Percentiles rank a stretch among this genome's conserved stretches.
These are phyloP conservation scores for Brachionus rubens DNA, from an alignment of 1,140 invertebrate genomes.

Conservation along the genomic window DNA sequence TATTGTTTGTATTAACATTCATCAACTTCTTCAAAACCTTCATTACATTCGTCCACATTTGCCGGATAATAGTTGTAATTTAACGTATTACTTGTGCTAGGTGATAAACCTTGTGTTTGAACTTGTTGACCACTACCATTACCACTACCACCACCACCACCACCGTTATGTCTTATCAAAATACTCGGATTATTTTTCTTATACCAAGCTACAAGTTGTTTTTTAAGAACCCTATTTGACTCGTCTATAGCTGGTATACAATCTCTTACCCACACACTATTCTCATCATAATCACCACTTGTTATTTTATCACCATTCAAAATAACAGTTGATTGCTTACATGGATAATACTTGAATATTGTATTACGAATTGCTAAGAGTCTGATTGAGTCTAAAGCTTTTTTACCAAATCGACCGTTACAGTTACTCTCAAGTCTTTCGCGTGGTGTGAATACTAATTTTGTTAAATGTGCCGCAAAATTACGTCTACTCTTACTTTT, in stretches of 20 bases:
- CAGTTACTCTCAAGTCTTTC: conserved; percentile 30
- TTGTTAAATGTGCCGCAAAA: conserved; percentile 23
- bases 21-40: conserved; percentile 11
- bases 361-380: conserved; percentile 15
- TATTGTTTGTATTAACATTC: not conserved
- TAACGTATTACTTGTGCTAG: not conserved
- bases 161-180: not conserved
- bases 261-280: conserved; percentile 25
- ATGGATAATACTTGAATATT: conserved; percentile 40
- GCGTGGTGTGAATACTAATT: conserved; percentile 20
- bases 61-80: not conserved
- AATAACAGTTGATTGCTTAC: conserved; percentile 33
- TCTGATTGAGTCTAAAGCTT: not conserved
- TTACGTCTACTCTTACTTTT: conserved; percentile 29
- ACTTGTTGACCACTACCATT: not conserved
- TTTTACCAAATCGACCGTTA: conserved; percentile 32
- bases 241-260: conserved; percentile 35
- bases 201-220: conserved; percentile 39
- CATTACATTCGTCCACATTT: conserved; percentile 8
- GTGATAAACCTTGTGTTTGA: not conserved
- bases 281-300: conserved; percentile 25
- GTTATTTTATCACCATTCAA: conserved; percentile 43
- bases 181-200: conserved; percentile 34
- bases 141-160: not conserved
- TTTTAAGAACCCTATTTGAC: conserved; percentile 16